phyloP scores from a whole-genome alignment of 2,888 invertebrate genomes.

The Chromoteleia sp. region DNA sequence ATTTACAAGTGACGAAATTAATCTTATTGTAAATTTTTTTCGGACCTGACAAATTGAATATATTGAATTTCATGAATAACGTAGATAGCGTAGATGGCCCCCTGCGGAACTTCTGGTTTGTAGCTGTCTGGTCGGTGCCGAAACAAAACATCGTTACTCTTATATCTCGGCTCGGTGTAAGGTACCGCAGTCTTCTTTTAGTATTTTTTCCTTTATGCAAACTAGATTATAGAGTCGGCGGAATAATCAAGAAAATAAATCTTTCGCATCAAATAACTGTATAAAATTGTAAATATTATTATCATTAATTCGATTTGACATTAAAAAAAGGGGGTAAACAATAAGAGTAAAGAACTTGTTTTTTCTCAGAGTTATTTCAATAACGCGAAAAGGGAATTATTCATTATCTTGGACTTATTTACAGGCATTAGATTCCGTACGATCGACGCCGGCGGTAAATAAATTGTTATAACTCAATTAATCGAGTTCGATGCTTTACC shows the following conservation, averaged over 20 bases:
- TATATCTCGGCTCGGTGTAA: constrained; percentile 54
- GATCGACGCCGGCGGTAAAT: constrained; percentile 26
- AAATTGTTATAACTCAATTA: constrained; percentile 64
- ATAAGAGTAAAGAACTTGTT: neutral
- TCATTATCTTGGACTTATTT: constrained; percentile 30
- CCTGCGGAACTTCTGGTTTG: constrained; percentile 68
- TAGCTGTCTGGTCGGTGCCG: constrained; percentile 67
- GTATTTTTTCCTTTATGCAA: constrained; percentile 60
- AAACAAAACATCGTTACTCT: constrained; percentile 69
- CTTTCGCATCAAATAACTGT: constrained; percentile 39
- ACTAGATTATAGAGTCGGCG: constrained; percentile 62
- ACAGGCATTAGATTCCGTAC: constrained; percentile 34
- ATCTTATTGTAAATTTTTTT: constrained; percentile 59
- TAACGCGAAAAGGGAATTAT: neutral
- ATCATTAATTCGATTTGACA: constrained; percentile 42
- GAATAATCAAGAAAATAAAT: constrained; percentile 56
- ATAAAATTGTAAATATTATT: constrained; percentile 56
- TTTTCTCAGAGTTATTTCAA: neutral
- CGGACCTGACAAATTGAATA: constrained; percentile 62
- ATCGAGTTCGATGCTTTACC: constrained; percentile 29
- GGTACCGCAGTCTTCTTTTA: constrained; percentile 52
- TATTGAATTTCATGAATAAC: constrained; percentile 68
- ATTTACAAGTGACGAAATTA: constrained; percentile 66
- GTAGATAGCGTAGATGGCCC: constrained; percentile 68
- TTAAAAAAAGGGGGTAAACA: constrained; percentile 1